Conservation (phyloP, 2,797 vertebrate genomes). For the Varecia variegata region DNA sequence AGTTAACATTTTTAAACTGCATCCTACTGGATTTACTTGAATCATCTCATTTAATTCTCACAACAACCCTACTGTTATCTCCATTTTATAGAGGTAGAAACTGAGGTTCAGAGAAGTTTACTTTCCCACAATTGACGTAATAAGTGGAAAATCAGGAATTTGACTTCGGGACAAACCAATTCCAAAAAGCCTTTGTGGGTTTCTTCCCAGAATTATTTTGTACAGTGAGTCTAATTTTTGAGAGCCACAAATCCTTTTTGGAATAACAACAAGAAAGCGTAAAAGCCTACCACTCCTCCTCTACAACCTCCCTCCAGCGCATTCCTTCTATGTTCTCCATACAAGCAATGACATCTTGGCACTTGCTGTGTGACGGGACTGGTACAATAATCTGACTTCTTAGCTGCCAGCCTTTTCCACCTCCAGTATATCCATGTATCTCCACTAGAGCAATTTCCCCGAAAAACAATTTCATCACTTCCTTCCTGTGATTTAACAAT, state of each 20-base stretch:
- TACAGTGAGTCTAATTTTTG: background rate
- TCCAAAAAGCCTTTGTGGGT: background rate
- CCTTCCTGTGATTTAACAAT: background rate
- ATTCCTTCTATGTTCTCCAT: background rate
- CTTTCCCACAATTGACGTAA: background rate
- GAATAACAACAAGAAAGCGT: background rate
- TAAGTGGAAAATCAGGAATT: background rate
- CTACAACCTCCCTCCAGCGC: background rate
- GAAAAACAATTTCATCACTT: background rate
- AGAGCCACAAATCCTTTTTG: background rate
- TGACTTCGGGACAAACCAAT: background rate
- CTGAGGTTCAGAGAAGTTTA: background rate
- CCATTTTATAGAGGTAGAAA: background rate
- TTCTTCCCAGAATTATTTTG: conserved; percentile 26
- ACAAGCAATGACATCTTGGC: background rate
- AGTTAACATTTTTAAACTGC: background rate
- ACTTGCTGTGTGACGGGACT: background rate
- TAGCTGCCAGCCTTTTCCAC: background rate
- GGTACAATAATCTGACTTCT: background rate
- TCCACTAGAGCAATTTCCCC: background rate
- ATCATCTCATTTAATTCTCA: background rate
- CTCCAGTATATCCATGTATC: background rate
- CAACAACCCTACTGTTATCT: background rate
- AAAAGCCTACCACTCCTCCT: background rate
- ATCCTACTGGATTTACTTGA: background rate